Conservation (phyloP, 2,888 invertebrate species). For the Drosophila anomelani region DNA sequence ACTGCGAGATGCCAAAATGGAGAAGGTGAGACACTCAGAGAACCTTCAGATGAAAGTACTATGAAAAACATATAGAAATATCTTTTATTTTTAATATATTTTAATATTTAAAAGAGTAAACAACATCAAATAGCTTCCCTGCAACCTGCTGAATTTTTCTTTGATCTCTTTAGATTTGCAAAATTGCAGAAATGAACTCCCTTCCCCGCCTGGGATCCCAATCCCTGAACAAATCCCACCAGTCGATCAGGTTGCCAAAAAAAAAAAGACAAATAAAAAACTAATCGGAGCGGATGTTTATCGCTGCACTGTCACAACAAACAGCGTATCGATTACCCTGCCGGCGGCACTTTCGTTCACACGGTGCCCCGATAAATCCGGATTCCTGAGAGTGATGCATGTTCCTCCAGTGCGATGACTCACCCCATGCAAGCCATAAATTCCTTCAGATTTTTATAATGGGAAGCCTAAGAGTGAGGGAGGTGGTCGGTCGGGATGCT, state of each 20-base stretch:
- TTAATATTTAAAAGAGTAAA: background rate
- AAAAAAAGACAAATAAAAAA: constrained; percentile 10
- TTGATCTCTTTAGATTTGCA: constrained; percentile 6
- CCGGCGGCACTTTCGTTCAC: constrained; percentile 51
- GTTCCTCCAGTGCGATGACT: constrained; percentile 23
- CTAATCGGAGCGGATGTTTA: constrained; percentile 66
- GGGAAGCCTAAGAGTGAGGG: background rate
- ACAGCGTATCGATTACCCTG: constrained; percentile 42
- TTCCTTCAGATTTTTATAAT: constrained; percentile 16
- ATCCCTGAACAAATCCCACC: background rate
- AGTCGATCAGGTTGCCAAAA: constrained; percentile 26
- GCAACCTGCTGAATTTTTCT: constrained; percentile 2
- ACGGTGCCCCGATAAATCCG: constrained; percentile 48
- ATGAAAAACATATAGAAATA: background rate
- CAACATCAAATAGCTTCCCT: background rate
- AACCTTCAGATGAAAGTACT: background rate
- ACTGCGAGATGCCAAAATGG: constrained; percentile 42
- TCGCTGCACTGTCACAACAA: constrained; percentile 45
- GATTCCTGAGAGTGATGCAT: constrained; percentile 32
- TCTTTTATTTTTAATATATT: background rate
- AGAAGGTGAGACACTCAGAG: constrained; percentile 7
- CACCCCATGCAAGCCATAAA: constrained; percentile 32
- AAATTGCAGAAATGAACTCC: constrained; percentile 3
- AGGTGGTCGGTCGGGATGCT: constrained; percentile 9
- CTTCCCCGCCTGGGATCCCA: background rate